Evolutionary conservation across 2,113 vertebrate genomes (phyloP), one percentile per base, ranked within the genome.

Genomic region (Hippocampus zosterae): DNA sequence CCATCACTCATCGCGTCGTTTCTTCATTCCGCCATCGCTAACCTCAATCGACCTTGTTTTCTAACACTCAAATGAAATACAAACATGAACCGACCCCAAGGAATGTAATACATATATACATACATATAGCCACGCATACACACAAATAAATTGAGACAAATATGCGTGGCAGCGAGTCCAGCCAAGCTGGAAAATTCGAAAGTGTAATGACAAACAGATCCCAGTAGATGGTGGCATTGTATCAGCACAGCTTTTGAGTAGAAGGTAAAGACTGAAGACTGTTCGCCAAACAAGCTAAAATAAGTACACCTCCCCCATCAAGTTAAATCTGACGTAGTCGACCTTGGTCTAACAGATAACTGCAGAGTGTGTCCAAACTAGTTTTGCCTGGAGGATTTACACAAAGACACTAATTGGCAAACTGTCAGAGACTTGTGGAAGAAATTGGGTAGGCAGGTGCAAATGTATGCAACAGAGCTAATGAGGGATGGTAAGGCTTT

Each of bases 401-500:
- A 79, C 6, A 63, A 21, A 73, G 59, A 72, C 69, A 70, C 71
- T 84, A 84, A 87, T 84, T 84, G 82, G 77, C 74, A 70, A 78
- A 81, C 27, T 62, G 81, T 77, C 55, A 68, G 74, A 80, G 78
- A 81, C 73, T 77, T 78, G 79, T 69, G 77, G 70, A 23, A 56
- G 72, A 71, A 74, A 72, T 56, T 8, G 57, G 71, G 65, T 77
- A 42, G 71, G 72, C 76, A 85, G 76, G 86, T 87, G 88, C 76
- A 77, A 83, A 63, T 79, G 52, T 75, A 74, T 76, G 67, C 68
- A 57, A 63, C 62, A 74, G 41, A 78, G 63, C 77, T 87, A 87
- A 88, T 84, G 79, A 85, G 80, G 70, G 79, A 75, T n/a, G 67
- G 76, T 9, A 13, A 15, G 79, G 74, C 85, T 86, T 81, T 83